phyloP scores from a whole-genome alignment of 1,140 invertebrate genomes.

The Batillaria attramentaria region DNA sequence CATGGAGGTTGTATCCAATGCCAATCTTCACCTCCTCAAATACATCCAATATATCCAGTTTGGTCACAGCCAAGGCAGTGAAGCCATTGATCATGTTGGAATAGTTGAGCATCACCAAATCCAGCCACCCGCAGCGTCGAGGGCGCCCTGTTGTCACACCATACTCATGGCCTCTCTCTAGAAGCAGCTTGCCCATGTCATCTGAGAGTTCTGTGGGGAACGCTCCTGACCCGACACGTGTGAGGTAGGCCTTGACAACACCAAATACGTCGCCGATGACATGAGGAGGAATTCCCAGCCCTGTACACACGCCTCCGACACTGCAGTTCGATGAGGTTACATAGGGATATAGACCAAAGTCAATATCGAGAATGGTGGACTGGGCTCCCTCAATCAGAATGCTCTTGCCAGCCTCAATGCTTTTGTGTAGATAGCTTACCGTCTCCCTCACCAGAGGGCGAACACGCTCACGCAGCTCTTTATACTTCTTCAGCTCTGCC shows the following conservation, averaged over 20 bases:
- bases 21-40: constrained; percentile 92
- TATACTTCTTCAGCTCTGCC: constrained; percentile 85
- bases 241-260: constrained; percentile 99
- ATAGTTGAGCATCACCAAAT: constrained; percentile 91
- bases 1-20: constrained; percentile 83
- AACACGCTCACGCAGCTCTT: constrained; percentile 85
- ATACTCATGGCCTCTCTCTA: constrained; percentile 89
- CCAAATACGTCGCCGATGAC: constrained; percentile 94
- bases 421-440: constrained; percentile 87
- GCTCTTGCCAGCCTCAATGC: constrained; percentile 77
- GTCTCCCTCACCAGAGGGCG: constrained; percentile 93
- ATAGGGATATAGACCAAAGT: constrained; percentile 99
- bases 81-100: constrained; percentile 97
- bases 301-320: constrained; percentile 98
- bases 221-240: constrained; percentile 96
- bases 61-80: constrained; percentile 90
- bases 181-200: constrained; percentile 86
- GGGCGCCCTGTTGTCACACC: constrained; percentile 97
- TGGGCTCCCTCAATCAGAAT: constrained; percentile 97
- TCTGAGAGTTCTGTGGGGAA: constrained; percentile 92
- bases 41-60: constrained; percentile 96
- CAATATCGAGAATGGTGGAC: constrained; percentile 97
- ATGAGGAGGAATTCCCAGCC: constrained; percentile 92
- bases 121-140: constrained; percentile 98
- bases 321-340: constrained; percentile 99